Evolutionary conservation across 2,113 vertebrate species (phyloP).

Genomic region (Grallaria varia): DNA sequence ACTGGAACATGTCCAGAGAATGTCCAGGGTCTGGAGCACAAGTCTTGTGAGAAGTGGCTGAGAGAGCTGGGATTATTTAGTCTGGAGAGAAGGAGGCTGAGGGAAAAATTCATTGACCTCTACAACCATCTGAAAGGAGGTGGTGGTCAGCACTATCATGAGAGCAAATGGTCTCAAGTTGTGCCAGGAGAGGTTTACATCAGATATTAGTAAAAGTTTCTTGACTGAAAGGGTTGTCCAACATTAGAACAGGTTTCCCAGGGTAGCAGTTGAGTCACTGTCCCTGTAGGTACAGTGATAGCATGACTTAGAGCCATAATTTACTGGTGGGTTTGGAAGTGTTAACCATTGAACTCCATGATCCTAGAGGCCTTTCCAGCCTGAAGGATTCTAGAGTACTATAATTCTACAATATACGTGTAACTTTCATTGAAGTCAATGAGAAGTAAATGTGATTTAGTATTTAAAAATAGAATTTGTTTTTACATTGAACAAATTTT

Average conservation of each 20-base stretch:
- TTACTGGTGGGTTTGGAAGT: neutral
- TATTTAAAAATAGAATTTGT: neutral
- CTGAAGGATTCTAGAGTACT: neutral
- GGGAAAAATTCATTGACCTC: neutral
- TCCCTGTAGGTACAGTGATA: neutral
- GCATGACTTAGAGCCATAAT: neutral
- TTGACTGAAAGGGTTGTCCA: neutral
- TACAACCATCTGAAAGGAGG: neutral
- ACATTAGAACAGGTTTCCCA: neutral
- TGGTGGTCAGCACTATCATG: neutral
- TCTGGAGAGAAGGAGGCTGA: neutral
- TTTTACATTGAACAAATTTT: neutral
- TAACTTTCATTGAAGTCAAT: neutral
- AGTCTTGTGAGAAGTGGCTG: neutral
- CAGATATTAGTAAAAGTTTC: neutral
- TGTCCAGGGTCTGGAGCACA: neutral
- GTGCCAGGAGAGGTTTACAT: neutral
- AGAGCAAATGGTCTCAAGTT: neutral
- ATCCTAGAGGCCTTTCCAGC: neutral
- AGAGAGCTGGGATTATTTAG: neutral
- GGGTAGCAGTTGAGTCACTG: neutral
- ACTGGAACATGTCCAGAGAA: neutral
- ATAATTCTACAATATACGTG: neutral
- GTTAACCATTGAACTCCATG: neutral
- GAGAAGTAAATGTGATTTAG: neutral